Base-by-base conservation (phyloP, 2,888 invertebrate species). In the Noctua janthe region DNA sequence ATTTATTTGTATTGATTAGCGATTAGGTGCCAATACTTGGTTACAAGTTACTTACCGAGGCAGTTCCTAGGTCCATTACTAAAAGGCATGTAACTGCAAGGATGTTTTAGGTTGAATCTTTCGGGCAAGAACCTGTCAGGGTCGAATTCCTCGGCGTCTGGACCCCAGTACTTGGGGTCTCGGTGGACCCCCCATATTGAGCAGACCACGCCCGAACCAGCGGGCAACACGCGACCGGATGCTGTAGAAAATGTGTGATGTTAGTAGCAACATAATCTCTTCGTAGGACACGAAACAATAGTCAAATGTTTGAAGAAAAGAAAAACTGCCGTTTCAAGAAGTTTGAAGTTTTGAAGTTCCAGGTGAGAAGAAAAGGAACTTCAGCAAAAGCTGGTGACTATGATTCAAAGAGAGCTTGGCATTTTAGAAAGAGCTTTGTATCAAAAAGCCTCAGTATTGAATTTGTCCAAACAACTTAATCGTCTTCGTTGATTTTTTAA, bases 81-180 rank as follows among this genome's bases (percentile, higher is more conserved):
- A 80, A 97, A 97, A 0, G 97, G 97, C 92, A 97, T 94, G 82
- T 91, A 97, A 79, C 95, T 94, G 89, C 96, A 97, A 8, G 96
- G 84, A 79, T 96, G 93, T 17, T 93, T 87, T 69, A 94, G 88
- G 13, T 95, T 94, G n/a, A 93, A 94, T 82, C 96, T 92, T 88
- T 98, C 97, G 1, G 97, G 97, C 66, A 97, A 90, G 91, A 98
- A 98, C 78, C 98, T 92, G 86, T 98, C 97, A 0, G 98, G 98
- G 89, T 98, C 97, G 88, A 98, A 98, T 69, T 94, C 94, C 43
- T 97, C 97, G 0, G 97, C 97, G 77, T 98, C 96, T 0, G 97
- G 97, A 86, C 97, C 97, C 97, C 97, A 98, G 89, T 97, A 96
- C 81, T 96, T 94, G 20, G 97, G 96, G 88, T 98, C 97, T 29